Evolutionary conservation across 2,888 invertebrate genomes (phyloP).

Genomic region (Cantharis flavilabris): DNA sequence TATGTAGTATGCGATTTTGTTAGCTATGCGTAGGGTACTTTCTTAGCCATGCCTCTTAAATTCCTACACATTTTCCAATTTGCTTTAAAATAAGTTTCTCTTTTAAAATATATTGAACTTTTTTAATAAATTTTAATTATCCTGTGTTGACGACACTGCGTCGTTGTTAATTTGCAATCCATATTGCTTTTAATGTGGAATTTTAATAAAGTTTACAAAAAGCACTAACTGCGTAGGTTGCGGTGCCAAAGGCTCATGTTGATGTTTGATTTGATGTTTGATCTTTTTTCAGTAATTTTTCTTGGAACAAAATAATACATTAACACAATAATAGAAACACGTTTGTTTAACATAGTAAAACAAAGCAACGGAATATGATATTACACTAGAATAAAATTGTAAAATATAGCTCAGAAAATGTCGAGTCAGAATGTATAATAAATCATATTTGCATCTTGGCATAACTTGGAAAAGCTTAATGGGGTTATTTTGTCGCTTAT

Average conservation of each 20-base stretch:
- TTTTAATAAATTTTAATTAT: background rate
- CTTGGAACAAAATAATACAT: too few relatives aligned
- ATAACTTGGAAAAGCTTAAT: background rate
- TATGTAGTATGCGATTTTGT: background rate
- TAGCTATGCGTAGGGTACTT: background rate
- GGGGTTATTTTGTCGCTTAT: background rate
- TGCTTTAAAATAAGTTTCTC: background rate
- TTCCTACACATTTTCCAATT: background rate
- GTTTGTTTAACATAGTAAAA: too few relatives aligned
- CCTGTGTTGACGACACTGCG: background rate
- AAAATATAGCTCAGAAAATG: too few relatives aligned
- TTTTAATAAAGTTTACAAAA: background rate
- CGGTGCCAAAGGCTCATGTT: background rate
- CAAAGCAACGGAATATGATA: too few relatives aligned
- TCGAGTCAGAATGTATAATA: too few relatives aligned
- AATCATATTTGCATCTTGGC: background rate
- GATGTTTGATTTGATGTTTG: too few relatives aligned
- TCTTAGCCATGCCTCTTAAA: background rate
- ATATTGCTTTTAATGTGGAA: background rate
- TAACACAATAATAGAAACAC: too few relatives aligned
- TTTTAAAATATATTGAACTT: background rate
- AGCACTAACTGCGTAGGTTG: background rate
- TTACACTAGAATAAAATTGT: too few relatives aligned
- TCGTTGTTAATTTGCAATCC: background rate
- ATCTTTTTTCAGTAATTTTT: too few relatives aligned